Percentiles rank a stretch among this genome's conserved stretches.
These are phyloP conservation scores for Ciconia maguari DNA, from an alignment of 2,113 vertebrate species.

Conservation along the genomic window DNA sequence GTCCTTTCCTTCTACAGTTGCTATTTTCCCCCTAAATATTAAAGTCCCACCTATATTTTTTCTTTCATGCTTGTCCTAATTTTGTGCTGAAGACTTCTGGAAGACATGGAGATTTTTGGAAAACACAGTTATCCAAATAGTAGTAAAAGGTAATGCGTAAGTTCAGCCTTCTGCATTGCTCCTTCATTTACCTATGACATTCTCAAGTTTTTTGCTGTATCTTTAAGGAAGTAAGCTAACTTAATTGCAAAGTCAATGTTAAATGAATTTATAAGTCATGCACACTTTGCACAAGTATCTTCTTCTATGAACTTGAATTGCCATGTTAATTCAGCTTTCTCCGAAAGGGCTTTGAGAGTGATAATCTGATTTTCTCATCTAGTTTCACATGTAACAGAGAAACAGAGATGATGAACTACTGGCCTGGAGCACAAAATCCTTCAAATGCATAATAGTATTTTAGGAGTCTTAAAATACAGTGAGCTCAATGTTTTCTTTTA, in stretches of 20 bases:
- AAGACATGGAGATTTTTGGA: not conserved
- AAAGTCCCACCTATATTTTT: not conserved
- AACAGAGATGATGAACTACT: not conserved
- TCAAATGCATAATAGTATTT: not conserved
- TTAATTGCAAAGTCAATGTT: constrained; percentile 53
- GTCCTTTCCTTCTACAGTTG: not conserved
- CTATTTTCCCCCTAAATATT: not conserved
- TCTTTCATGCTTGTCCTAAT: not conserved
- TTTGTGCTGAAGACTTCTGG: not conserved
- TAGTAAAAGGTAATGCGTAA: not conserved
- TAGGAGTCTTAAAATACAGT: not conserved
- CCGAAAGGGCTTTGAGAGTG: constrained; percentile 33
- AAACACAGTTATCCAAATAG: not conserved
- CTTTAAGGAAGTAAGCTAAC: constrained; percentile 12
- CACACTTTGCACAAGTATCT: constrained; percentile 32
- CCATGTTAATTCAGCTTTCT: constrained; percentile 48
- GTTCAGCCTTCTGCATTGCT: not conserved
- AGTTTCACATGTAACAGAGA: not conserved
- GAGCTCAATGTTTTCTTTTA: constrained; percentile 12
- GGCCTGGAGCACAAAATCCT: constrained; percentile 40
- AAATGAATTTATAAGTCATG: constrained; percentile 49
- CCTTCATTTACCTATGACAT: not conserved
- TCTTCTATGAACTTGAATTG: constrained; percentile 53
- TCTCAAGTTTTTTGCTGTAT: not conserved
- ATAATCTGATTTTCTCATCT: constrained; percentile 61